Evolutionary conservation across 1,140 invertebrate species (phyloP), one percentile per base, ranked within the genome.

Genomic region (Muscidifurax raptorellus): DNA sequence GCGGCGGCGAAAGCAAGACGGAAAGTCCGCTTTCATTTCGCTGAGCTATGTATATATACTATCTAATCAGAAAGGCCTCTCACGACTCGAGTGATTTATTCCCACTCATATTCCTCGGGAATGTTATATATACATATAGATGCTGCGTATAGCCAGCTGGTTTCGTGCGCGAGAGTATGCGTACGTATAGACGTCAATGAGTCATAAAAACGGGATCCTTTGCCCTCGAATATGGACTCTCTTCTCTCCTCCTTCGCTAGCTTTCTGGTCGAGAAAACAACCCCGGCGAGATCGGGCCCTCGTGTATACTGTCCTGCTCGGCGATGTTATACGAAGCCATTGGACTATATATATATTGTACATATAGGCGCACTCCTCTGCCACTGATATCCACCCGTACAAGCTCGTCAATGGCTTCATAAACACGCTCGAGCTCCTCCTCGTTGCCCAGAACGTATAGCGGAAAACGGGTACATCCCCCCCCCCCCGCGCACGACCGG

Each of bases 111-210:
- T 80, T 80, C 69, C 30, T 72, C n/a, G 1, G 78, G 36, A 71
- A 67, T 80, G 67, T 80, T 80, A 71, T 80, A 13, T 79, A 77
- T 64, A 40, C 30, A 67, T 40, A 79, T 71, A 69, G 80, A 69
- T 25, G 13, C 27, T 13, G 13, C 27, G 4, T 71, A 18, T 25
- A 25, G 22, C 64, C 64, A 2, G 22, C 4, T 66, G 6, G 13
- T 28, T 36, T 30, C 71, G 30, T 4, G 13, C 5, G 32, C 10
- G 32, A 25, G 15, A 15, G 32, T 13, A 44, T 25, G n/a, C 36
- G 32, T 44, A n/a, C 0, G 72, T 6, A 25, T n/a, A n/a, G n/a
- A n/a, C 36, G n/a, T 27, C 32, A 44, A 75, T 75, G n/a, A 75
- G 18, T 75, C 72, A 75, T 75, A 75, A 75, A 40, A 75, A n/a